A percentile compares a stretch with the other conserved stretches of the same genome.
These are phyloP conservation scores for Beaufortia kweichowensis DNA, from an alignment of 2,113 vertebrate species.

Conservation along the genomic window DNA sequence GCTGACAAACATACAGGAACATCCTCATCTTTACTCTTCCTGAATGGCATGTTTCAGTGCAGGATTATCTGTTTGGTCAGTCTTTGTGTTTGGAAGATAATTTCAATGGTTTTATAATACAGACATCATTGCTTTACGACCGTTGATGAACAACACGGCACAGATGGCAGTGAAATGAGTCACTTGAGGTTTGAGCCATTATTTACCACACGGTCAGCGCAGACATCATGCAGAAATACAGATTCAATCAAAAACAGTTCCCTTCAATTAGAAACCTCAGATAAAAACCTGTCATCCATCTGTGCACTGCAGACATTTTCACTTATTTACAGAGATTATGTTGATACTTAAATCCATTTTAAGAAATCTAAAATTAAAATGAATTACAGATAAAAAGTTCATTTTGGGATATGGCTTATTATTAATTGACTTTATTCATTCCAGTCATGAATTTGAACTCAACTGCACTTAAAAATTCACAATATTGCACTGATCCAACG, in stretches of 20 bases:
- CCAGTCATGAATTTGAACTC: too few relatives aligned
- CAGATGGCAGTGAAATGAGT: slow-evolving; percentile 54
- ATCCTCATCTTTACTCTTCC: slow-evolving; percentile 17
- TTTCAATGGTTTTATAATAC: slow-evolving; percentile 35
- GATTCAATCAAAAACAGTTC: neutral
- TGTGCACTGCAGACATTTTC: neutral
- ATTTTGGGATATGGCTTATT: too few relatives aligned
- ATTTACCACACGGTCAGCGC: slow-evolving; percentile 35
- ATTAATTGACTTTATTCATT: neutral
- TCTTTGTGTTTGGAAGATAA: slow-evolving; percentile 15
- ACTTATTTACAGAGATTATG: neutral
- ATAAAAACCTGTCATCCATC: slow-evolving; percentile 18
- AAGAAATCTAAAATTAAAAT: neutral
- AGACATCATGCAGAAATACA: slow-evolving; percentile 23
- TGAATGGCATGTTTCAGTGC: neutral
- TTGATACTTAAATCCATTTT: neutral
- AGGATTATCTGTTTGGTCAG: slow-evolving; percentile 4
- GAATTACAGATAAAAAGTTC: neutral
- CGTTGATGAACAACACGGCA: slow-evolving; percentile 44
- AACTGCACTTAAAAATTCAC: too few relatives aligned
- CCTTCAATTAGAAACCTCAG: neutral
- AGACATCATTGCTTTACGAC: slow-evolving; percentile 34
- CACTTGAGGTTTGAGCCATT: slow-evolving; percentile 44
- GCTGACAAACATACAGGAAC: neutral
- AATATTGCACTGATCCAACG: too few relatives aligned